A percentile compares a stretch with the other conserved stretches of the same genome.
These are phyloP conservation scores for Coryphaenoides rupestris DNA, from an alignment of 2,113 vertebrate genomes.

Conservation along the genomic window DNA sequence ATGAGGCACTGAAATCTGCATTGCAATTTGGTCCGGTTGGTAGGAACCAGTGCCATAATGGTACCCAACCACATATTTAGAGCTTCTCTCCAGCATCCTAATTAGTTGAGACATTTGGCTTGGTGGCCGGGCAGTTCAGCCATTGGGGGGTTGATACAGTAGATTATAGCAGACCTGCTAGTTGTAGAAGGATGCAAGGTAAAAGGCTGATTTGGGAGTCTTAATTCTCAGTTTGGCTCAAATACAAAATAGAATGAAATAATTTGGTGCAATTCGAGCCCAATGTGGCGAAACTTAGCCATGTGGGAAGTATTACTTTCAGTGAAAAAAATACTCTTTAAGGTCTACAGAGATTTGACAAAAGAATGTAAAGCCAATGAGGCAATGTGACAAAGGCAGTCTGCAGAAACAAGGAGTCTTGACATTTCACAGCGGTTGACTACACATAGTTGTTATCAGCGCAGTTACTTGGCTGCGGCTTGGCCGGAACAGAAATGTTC, in stretches of 20 bases:
- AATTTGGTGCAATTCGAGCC: conserved; percentile 10
- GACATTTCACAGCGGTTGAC: conserved; percentile 34
- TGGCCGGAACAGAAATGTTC: conserved; percentile 60
- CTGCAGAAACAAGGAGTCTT: conserved; percentile 40
- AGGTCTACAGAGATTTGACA: neutral
- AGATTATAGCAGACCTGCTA: conserved; percentile 54
- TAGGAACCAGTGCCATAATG: no score
- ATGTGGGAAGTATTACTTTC: neutral
- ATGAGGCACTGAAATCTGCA: no score
- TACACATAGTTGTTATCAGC: conserved; percentile 29
- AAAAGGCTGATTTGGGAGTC: conserved; percentile 56
- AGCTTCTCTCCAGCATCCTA: conserved; percentile 43
- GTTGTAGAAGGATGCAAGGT: conserved; percentile 35
- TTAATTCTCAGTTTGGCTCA: conserved; percentile 17
- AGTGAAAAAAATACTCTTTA: neutral
- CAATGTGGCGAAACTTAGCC: conserved; percentile 1
- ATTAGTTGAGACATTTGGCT: conserved; percentile 67
- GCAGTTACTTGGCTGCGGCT: conserved; percentile 24
- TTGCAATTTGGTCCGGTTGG: no score
- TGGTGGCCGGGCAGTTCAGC: conserved; percentile 60
- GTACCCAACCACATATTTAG: no score
- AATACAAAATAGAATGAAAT: conserved; percentile 26
- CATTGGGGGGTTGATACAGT: conserved; percentile 58
- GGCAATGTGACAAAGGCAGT: conserved; percentile 21
- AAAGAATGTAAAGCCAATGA: neutral